A percentile compares a stretch with the other conserved stretches of the same genome.
phyloP scores from a whole-genome alignment of 2,888 invertebrate genomes.

The Agrochola circellaris region DNA sequence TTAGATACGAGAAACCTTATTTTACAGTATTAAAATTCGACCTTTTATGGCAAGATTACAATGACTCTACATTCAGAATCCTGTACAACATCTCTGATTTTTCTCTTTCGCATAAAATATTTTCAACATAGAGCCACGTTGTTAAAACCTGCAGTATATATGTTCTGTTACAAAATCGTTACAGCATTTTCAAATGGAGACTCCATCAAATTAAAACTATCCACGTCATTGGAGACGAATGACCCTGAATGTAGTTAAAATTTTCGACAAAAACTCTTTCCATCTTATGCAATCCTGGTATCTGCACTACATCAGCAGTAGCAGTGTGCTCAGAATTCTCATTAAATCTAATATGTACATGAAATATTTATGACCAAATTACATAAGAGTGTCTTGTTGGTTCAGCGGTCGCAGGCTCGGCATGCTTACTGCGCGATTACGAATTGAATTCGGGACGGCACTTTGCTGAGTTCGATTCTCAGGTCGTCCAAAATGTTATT shows the following conservation, averaged over 20 bases:
- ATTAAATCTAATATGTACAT: constrained; percentile 28
- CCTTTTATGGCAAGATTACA: background rate
- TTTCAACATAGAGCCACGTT: background rate
- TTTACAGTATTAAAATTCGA: background rate
- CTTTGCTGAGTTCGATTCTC: background rate
- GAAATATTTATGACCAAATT: constrained; percentile 36
- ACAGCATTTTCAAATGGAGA: background rate
- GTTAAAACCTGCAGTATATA: background rate
- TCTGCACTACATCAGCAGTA: constrained; percentile 23
- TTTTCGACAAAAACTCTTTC: constrained; percentile 21
- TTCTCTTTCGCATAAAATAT: background rate
- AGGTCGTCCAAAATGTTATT: background rate
- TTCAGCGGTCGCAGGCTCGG: too few relatives aligned
- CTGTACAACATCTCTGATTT: background rate
- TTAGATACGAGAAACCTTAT: background rate
- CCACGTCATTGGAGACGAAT: constrained; percentile 6
- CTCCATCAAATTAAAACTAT: constrained; percentile 20
- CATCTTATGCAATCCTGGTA: constrained; percentile 31
- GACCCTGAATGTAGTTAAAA: background rate
- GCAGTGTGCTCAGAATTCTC: constrained; percentile 35
- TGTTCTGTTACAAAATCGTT: background rate
- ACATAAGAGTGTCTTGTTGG: background rate
- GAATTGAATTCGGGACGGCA: too few relatives aligned
- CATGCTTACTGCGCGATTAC: too few relatives aligned
- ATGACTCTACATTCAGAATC: background rate